phyloP scores from a whole-genome alignment of 30 jellyfish, hydroid and myxozoan species.

The Phacellophora camtschatica region DNA sequence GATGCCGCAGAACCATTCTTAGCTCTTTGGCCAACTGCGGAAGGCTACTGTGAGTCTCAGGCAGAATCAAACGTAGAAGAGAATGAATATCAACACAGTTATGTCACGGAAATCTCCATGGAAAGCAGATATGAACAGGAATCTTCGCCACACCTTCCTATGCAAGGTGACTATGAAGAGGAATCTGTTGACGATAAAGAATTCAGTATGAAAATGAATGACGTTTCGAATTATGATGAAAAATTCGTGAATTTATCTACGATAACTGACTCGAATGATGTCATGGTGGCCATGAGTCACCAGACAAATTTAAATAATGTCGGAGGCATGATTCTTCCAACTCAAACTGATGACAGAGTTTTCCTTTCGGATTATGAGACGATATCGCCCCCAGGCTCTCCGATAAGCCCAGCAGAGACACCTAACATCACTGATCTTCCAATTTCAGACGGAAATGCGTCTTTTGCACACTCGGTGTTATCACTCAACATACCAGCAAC shows the following conservation, averaged over 20 bases:
- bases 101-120: neutral
- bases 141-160: too few species aligned
- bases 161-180: neutral
- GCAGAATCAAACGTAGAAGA: slow-evolving; percentile 6
- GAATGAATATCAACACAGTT: slow-evolving; percentile 10
- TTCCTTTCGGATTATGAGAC: slow-evolving; percentile 42
- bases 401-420: slow-evolving; percentile 46
- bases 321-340: neutral
- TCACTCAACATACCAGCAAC: slow-evolving; percentile 12
- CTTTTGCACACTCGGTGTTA: slow-evolving; percentile 46
- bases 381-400: slow-evolving; percentile 94
- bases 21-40: slow-evolving; percentile 43
- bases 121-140: neutral
- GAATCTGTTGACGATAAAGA: neutral
- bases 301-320: neutral
- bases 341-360: slow-evolving; percentile 2
- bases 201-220: neutral
- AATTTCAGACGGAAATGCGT: neutral
- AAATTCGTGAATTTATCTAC: neutral
- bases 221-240: neutral
- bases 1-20: slow-evolving; percentile 29
- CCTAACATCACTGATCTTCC: slow-evolving; percentile 3
- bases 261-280: neutral
- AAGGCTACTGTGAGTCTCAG: slow-evolving; percentile 1
- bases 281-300: neutral